Conservation (phyloP, 2,797 vertebrate species). For the Lateolabrax maculatus region DNA sequence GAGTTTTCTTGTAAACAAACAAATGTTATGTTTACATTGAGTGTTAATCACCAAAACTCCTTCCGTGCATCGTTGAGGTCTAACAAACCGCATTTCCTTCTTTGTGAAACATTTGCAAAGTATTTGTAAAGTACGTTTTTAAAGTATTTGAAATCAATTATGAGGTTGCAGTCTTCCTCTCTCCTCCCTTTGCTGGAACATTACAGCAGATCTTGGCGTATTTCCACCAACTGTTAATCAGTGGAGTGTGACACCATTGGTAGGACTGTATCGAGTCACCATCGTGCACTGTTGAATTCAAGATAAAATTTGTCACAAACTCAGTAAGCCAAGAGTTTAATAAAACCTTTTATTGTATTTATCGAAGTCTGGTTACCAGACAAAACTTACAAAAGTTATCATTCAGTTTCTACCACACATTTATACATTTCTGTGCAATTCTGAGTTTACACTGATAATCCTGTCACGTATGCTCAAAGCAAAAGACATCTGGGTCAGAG, state of each 20-base stretch:
- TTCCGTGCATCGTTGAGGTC: background rate
- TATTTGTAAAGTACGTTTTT: too few species aligned
- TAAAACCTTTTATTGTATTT: slow-evolving; percentile 87
- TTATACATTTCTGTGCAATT: slow-evolving; percentile 83
- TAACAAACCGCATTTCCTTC: background rate
- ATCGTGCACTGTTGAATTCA: background rate
- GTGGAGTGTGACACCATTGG: background rate
- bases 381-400: slow-evolving; percentile 87
- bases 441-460: slow-evolving; percentile 64
- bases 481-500: slow-evolving; percentile 57
- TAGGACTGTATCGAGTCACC: background rate
- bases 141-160: background rate
- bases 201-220: background rate
- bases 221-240: background rate
- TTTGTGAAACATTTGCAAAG: background rate
- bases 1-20: background rate
- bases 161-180: background rate
- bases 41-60: background rate
- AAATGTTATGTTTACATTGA: background rate
- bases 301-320: slow-evolving; percentile 18
- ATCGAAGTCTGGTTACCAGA: slow-evolving; percentile 90
- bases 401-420: slow-evolving; percentile 81
- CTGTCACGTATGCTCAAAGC: slow-evolving; percentile 55
- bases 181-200: background rate
- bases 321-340: slow-evolving; percentile 56